These are phyloP conservation scores for Drosophila silvestris DNA, from an alignment of 2,888 invertebrate genomes.

Conservation along the genomic window DNA sequence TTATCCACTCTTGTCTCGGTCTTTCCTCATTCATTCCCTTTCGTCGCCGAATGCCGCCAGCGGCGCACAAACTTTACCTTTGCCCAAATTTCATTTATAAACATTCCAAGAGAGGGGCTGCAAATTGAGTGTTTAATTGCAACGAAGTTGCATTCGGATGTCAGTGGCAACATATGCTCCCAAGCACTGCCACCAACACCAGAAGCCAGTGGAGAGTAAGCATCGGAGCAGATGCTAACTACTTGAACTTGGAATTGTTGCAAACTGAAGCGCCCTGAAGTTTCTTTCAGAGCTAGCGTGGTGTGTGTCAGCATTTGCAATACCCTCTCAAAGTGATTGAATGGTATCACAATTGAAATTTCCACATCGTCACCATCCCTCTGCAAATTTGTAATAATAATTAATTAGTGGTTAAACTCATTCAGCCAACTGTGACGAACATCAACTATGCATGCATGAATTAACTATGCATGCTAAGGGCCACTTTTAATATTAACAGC, in stretches of 20 bases:
- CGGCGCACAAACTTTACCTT: slow-evolving; percentile 74
- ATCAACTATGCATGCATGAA: neutral
- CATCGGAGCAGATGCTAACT: slow-evolving; percentile 25
- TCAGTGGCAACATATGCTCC: slow-evolving; percentile 63
- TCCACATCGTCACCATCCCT: neutral
- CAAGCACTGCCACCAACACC: slow-evolving; percentile 8
- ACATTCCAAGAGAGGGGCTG: slow-evolving; percentile 63
- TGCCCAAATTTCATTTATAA: slow-evolving; percentile 76
- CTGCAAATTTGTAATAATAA: neutral
- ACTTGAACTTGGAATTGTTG: slow-evolving; percentile 34
- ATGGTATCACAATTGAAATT: neutral
- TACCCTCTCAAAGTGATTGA: neutral
- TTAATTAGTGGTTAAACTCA: neutral
- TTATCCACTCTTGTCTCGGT: neutral
- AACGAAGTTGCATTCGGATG: slow-evolving; percentile 63
- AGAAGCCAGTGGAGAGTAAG: slow-evolving; percentile 5
- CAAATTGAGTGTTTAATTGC: slow-evolving; percentile 78
- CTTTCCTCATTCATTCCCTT: neutral
- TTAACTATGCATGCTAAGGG: neutral
- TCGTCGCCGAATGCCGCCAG: slow-evolving; percentile 39
- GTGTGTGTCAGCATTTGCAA: neutral
- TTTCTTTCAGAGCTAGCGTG: neutral
- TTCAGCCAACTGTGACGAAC: neutral
- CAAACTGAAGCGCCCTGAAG: slow-evolving; percentile 2
- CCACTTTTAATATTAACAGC: neutral